These are phyloP conservation scores for Eulithis testata DNA, from an alignment of 2,888 invertebrate genomes.

Conservation along the genomic window DNA sequence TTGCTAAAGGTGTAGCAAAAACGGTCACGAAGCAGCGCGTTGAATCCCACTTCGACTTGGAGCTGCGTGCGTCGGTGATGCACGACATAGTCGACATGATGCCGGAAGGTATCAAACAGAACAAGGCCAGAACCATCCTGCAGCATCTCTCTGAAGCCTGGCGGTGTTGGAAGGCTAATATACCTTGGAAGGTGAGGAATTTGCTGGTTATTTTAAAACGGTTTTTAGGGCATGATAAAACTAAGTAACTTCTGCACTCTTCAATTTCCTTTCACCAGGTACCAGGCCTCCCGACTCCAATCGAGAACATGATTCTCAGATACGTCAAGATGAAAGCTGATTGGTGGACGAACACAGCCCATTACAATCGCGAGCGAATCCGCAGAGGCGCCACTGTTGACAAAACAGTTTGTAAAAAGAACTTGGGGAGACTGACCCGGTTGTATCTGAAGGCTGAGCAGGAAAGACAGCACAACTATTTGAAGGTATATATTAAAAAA, in stretches of 20 bases:
- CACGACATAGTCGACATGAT: slow-evolving; percentile 99
- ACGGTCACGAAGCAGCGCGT: slow-evolving; percentile 99
- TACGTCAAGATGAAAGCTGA: slow-evolving; percentile 99
- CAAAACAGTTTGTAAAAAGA: slow-evolving; percentile 99
- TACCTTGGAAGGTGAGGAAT: slow-evolving; percentile 96
- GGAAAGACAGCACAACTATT: slow-evolving; percentile 99
- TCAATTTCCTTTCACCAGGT: slow-evolving; percentile 81
- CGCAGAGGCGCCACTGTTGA: slow-evolving; percentile 99
- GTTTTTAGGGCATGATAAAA: too few species aligned
- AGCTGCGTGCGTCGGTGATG: slow-evolving; percentile 98
- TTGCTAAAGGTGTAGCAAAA: slow-evolving; percentile 93
- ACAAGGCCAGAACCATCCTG: slow-evolving; percentile 99
- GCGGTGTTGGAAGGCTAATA: slow-evolving; percentile 99
- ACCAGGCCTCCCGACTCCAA: slow-evolving; percentile 98
- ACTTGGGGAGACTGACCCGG: slow-evolving; percentile 98
- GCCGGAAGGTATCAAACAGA: slow-evolving; percentile 99
- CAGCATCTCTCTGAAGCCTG: slow-evolving; percentile 99
- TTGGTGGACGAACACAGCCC: slow-evolving; percentile 99
- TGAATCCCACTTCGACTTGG: slow-evolving; percentile 99
- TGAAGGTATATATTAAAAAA: slow-evolving; percentile 87
- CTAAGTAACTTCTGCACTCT: background rate
- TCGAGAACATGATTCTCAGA: slow-evolving; percentile 99
- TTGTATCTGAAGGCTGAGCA: slow-evolving; percentile 99
- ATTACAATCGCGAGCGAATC: slow-evolving; percentile 99
- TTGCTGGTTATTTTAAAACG: too few species aligned